Percentiles rank a stretch among this genome's conserved stretches.
Evolutionary conservation across 2,797 vertebrate species (phyloP).

Genomic region (Lagodon rhomboides): DNA sequence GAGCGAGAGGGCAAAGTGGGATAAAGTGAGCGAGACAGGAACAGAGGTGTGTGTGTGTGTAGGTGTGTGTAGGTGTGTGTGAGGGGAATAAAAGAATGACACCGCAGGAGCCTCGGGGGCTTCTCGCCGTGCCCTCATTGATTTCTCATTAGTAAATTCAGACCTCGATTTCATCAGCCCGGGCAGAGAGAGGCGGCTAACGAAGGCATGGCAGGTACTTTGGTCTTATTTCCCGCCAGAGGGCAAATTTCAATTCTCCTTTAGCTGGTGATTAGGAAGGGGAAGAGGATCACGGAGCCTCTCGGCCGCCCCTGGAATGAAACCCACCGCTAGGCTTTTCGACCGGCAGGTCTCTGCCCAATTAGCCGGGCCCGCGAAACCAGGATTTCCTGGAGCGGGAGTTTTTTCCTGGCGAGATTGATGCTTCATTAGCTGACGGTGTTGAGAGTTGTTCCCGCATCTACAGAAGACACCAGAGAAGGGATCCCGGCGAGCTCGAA

Average conservation of each 20-base stretch:
- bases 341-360: slow-evolving; percentile 59
- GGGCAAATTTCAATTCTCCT: slow-evolving; percentile 64
- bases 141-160: slow-evolving; percentile 81
- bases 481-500: not conserved
- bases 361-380: slow-evolving; percentile 55
- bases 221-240: slow-evolving; percentile 68
- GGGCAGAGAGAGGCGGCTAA: slow-evolving; percentile 59
- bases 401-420: slow-evolving; percentile 49
- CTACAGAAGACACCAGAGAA: slow-evolving; percentile 2
- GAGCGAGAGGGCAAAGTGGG: slow-evolving; percentile 27
- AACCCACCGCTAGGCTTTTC: slow-evolving; percentile 32
- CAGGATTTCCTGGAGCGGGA: slow-evolving; percentile 33
- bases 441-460: slow-evolving; percentile 37
- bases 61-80: slow-evolving; percentile 14
- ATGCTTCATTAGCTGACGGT: slow-evolving; percentile 61
- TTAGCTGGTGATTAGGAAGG: slow-evolving; percentile 67
- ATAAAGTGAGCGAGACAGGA: slow-evolving; percentile 53
- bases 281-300: slow-evolving; percentile 44
- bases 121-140: slow-evolving; percentile 67
- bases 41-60: slow-evolving; percentile 29
- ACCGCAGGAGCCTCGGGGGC: slow-evolving; percentile 49
- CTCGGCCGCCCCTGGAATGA: slow-evolving; percentile 28
- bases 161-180: slow-evolving; percentile 72
- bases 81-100: slow-evolving; percentile 57
- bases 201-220: slow-evolving; percentile 61